Percentiles rank a stretch among this genome's conserved stretches.
These are phyloP conservation scores for Myzus persicae DNA, from an alignment of 1,140 invertebrate genomes.

Conservation along the genomic window DNA sequence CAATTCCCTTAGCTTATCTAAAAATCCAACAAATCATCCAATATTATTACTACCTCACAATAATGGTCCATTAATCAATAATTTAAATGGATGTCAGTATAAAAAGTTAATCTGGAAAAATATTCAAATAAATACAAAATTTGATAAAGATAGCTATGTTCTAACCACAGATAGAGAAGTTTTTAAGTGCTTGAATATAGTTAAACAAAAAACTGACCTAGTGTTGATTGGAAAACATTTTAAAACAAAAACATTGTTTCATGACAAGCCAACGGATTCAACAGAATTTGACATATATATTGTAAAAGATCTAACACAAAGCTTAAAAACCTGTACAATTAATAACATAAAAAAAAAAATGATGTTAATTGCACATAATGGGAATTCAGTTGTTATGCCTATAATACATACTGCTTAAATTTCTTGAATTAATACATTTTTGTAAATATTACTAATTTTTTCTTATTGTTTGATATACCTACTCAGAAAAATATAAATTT, in stretches of 20 bases:
- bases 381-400: too few species aligned
- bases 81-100: neutral
- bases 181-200: constrained; percentile 1
- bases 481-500: too few species aligned
- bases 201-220: neutral
- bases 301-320: too few species aligned
- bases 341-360: neutral
- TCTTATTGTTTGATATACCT: too few species aligned
- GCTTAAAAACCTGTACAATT: neutral
- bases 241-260: neutral
- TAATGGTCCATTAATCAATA: too few species aligned
- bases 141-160: neutral
- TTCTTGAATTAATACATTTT: too few species aligned
- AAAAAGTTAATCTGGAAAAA: neutral
- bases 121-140: neutral
- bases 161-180: neutral
- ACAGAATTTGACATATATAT: neutral
- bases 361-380: neutral
- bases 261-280: neutral
- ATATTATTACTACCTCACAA: too few species aligned
- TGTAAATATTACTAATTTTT: too few species aligned
- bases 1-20: neutral
- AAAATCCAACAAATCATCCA: too few species aligned
- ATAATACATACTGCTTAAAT: too few species aligned
- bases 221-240: neutral